These are phyloP conservation scores for Mus spicilegus DNA, from an alignment of 2,113 vertebrate species.

Conservation along the genomic window DNA sequence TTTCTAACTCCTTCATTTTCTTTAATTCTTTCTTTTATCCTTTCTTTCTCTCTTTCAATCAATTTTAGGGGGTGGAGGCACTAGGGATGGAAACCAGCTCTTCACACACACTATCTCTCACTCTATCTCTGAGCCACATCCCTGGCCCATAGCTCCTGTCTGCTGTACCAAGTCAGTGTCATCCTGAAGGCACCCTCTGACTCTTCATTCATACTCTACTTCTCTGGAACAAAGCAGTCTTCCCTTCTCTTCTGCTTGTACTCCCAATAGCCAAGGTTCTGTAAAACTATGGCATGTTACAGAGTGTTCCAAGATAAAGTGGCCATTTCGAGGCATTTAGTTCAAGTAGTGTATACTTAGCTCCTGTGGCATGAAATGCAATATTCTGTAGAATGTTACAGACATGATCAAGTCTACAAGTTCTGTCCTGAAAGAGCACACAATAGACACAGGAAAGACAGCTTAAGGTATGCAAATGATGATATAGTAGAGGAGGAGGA, in stretches of 20 bases:
- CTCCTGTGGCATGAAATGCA: not conserved
- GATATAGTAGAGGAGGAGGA: not conserved
- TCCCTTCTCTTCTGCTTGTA: not conserved
- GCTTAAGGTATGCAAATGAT: not conserved
- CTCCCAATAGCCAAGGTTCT: not conserved
- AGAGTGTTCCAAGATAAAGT: not conserved
- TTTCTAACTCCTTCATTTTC: not conserved
- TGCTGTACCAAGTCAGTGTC: not conserved
- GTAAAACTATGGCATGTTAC: not conserved
- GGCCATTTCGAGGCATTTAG: not conserved
- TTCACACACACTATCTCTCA: not conserved
- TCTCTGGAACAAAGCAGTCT: constrained; percentile 16
- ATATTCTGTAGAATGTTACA: not conserved
- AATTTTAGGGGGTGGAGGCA: no score
- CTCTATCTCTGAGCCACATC: not conserved
- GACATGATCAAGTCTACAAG: not conserved
- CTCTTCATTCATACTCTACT: not conserved
- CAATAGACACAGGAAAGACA: not conserved
- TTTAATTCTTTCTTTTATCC: no score
- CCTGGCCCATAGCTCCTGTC: not conserved
- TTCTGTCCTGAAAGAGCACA: not conserved
- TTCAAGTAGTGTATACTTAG: not conserved
- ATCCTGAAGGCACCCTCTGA: not conserved
- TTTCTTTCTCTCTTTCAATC: not conserved
- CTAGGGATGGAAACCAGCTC: not conserved